Percentiles rank a stretch among this genome's conserved stretches.
phyloP scores from a whole-genome alignment of 2,797 vertebrate species.

The Orestias chungarensis region DNA sequence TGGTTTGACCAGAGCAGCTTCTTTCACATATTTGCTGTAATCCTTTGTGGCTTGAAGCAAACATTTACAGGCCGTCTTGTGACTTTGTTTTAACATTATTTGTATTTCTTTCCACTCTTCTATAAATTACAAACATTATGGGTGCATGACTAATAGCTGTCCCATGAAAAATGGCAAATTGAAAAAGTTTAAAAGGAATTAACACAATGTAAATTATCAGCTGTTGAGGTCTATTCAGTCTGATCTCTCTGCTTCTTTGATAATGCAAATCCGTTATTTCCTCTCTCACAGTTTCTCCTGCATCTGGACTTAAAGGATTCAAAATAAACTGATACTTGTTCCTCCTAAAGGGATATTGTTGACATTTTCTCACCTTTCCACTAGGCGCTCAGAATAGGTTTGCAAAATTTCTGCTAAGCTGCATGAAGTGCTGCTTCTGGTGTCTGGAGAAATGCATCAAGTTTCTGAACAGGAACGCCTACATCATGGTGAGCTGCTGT shows the following conservation, averaged over 20 bases:
- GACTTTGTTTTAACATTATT: neutral
- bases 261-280: neutral
- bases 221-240: neutral
- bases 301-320: no score
- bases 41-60: neutral
- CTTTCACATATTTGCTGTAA: neutral
- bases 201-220: neutral
- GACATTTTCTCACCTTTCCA: neutral
- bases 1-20: neutral
- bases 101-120: no score
- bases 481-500: slow-evolving; percentile 90
- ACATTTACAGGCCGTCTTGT: neutral
- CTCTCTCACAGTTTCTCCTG: neutral
- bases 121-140: neutral
- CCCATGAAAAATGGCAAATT: neutral
- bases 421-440: slow-evolving; percentile 98
- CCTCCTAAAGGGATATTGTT: neutral
- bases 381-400: slow-evolving; percentile 88
- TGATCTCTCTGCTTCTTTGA: neutral
- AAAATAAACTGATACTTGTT: neutral
- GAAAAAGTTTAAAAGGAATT: neutral
- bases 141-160: neutral
- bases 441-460: slow-evolving; percentile 96
- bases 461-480: slow-evolving; percentile 96
- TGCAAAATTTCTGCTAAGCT: slow-evolving; percentile 89